Percentiles rank a stretch among this genome's conserved stretches.
Evolutionary conservation across 2,797 vertebrate species (phyloP).

Genomic region (Trichosurus vulpecula): DNA sequence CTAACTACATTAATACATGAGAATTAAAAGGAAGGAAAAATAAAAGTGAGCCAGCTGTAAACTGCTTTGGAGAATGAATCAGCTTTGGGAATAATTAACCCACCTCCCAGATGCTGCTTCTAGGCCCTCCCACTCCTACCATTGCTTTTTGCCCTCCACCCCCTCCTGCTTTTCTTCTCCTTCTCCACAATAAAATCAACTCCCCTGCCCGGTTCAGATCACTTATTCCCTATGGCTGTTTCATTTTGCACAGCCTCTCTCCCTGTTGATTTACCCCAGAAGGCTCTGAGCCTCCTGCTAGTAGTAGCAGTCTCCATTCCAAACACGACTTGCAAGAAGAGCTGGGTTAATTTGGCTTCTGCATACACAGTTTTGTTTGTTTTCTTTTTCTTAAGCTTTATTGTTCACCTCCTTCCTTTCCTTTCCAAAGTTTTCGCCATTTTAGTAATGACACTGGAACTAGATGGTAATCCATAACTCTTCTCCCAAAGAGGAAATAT

Average conservation of each 20-base stretch:
- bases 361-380: background rate
- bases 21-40: constrained; percentile 55
- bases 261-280: background rate
- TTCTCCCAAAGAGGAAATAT: constrained; percentile 30
- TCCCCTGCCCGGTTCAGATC: constrained; percentile 21
- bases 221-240: background rate
- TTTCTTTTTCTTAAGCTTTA: constrained; percentile 41
- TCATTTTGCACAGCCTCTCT: constrained; percentile 38
- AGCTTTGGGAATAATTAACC: constrained; percentile 64
- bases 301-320: constrained; percentile 26
- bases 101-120: constrained; percentile 46
- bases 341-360: constrained; percentile 52
- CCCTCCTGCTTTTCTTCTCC: background rate
- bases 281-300: background rate
- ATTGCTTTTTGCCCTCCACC: constrained; percentile 25
- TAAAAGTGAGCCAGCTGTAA: constrained; percentile 60
- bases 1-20: background rate
- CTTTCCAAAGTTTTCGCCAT: constrained; percentile 1
- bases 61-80: constrained; percentile 62
- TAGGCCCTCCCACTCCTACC: constrained; percentile 27
- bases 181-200: constrained; percentile 1
- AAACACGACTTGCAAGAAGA: constrained; percentile 35
- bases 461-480: constrained; percentile 41
- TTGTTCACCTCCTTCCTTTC: constrained; percentile 17
- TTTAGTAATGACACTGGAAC: background rate